A percentile compares a stretch with the other conserved stretches of the same genome.
phyloP scores from a whole-genome alignment of 2,888 invertebrate species.

The Polylopha cassiicola region DNA sequence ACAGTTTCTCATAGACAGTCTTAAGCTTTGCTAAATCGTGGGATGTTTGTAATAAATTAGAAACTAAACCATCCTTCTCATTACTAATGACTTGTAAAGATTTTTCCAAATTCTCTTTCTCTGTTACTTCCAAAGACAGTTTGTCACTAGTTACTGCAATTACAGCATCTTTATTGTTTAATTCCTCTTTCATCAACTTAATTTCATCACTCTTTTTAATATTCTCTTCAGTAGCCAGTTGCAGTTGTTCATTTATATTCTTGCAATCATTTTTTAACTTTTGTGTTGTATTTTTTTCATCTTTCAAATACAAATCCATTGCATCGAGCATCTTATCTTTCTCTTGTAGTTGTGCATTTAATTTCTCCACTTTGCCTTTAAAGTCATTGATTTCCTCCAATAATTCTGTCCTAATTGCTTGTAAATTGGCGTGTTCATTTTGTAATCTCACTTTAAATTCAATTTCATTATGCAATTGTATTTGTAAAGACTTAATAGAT shows the following conservation, averaged over 20 bases:
- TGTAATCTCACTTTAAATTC: slow-evolving; percentile 44
- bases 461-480: slow-evolving; percentile 51
- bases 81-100: slow-evolving; percentile 27
- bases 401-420: slow-evolving; percentile 29
- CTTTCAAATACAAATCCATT: slow-evolving; percentile 34
- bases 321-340: slow-evolving; percentile 38
- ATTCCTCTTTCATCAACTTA: slow-evolving; percentile 30
- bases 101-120: slow-evolving; percentile 30
- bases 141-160: slow-evolving; percentile 29
- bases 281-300: slow-evolving; percentile 30
- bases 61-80: slow-evolving; percentile 34
- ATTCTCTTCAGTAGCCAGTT: slow-evolving; percentile 27
- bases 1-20: slow-evolving; percentile 29
- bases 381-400: slow-evolving; percentile 33
- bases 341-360: slow-evolving; percentile 31
- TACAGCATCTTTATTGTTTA: slow-evolving; percentile 28
- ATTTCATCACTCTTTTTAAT: slow-evolving; percentile 32
- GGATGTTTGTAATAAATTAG: slow-evolving; percentile 29
- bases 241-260: slow-evolving; percentile 29
- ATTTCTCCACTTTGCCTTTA: slow-evolving; percentile 29
- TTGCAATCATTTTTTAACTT: slow-evolving; percentile 31
- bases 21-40: slow-evolving; percentile 32
- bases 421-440: slow-evolving; percentile 32
- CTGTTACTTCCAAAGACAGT: slow-evolving; percentile 27
- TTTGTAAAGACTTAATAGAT: slow-evolving; percentile 42